Percentiles rank a stretch among this genome's conserved stretches.
phyloP scores from a whole-genome alignment of 2,888 invertebrate species.

The Magallana nippona region DNA sequence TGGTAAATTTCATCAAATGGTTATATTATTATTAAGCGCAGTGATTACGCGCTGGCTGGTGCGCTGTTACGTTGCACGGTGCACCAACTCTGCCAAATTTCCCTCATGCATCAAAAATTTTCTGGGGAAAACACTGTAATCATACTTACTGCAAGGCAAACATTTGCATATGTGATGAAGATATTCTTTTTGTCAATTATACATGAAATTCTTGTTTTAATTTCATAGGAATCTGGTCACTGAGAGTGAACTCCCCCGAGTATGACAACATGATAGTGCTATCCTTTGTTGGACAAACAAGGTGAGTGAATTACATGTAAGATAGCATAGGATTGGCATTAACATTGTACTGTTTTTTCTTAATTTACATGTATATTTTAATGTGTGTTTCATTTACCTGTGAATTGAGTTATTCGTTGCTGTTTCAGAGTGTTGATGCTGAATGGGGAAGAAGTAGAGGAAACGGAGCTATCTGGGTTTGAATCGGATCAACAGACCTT shows the following conservation, averaged over 20 bases:
- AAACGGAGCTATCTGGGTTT: conserved; percentile 95
- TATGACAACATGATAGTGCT: conserved; percentile 94
- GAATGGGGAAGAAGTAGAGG: conserved; percentile 98
- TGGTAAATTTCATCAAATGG: too few species aligned
- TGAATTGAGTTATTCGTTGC: background rate
- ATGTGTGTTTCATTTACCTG: background rate
- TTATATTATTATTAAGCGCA: too few species aligned
- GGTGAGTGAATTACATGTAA: conserved; percentile 79
- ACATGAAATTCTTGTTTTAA: background rate
- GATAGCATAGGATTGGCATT: too few species aligned
- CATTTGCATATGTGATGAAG: too few species aligned
- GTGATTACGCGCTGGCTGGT: too few species aligned
- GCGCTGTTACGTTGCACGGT: too few species aligned
- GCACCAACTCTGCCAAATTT: too few species aligned
- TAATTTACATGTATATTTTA: background rate
- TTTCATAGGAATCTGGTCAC: conserved; percentile 91
- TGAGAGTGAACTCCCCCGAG: conserved; percentile 85
- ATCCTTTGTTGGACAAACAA: conserved; percentile 97
- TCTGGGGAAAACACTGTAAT: too few species aligned
- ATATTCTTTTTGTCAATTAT: too few species aligned
- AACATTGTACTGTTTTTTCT: background rate
- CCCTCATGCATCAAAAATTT: too few species aligned
- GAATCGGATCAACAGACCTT: conserved; percentile 95
- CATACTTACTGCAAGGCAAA: too few species aligned
- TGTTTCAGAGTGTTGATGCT: conserved; percentile 88